Percentiles rank a stretch among this genome's conserved stretches.
phyloP scores from a whole-genome alignment of 2,797 vertebrate species.

The Crax fasciolata region DNA sequence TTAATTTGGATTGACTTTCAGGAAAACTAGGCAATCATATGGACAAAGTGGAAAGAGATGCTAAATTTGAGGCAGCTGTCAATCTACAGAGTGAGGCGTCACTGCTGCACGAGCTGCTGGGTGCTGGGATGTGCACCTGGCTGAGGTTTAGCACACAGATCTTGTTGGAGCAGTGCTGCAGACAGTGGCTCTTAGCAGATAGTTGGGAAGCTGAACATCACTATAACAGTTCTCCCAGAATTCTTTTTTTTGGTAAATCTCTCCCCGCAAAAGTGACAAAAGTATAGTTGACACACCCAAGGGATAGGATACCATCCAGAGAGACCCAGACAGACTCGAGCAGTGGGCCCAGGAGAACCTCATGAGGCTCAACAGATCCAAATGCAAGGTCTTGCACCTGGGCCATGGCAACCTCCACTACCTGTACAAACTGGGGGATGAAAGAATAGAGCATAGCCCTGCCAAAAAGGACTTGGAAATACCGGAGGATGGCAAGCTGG shows the following conservation, averaged over 20 bases:
- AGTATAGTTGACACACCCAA: too few species aligned
- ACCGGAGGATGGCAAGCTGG: too few species aligned
- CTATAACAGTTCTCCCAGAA: neutral
- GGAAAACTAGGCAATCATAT: neutral
- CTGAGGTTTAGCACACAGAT: neutral
- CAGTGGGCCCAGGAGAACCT: too few species aligned
- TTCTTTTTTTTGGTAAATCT: neutral
- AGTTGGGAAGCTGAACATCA: neutral
- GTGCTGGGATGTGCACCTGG: neutral
- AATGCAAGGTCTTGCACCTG: too few species aligned
- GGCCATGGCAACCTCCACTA: too few species aligned
- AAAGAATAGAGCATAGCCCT: too few species aligned
- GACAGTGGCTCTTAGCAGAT: neutral
- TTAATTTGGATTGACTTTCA: constrained; percentile 44
- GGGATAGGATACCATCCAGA: too few species aligned
- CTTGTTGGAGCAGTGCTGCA: neutral
- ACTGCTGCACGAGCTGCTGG: neutral
- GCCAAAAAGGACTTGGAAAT: too few species aligned
- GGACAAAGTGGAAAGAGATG: neutral
- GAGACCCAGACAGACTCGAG: too few species aligned
- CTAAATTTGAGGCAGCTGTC: constrained; percentile 6
- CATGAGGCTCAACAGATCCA: too few species aligned
- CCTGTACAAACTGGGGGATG: too few species aligned
- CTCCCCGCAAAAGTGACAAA: neutral
- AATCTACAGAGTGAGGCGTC: neutral